Conservation (phyloP, 2,797 vertebrate species). For the Phaenicophaeus curvirostris region DNA sequence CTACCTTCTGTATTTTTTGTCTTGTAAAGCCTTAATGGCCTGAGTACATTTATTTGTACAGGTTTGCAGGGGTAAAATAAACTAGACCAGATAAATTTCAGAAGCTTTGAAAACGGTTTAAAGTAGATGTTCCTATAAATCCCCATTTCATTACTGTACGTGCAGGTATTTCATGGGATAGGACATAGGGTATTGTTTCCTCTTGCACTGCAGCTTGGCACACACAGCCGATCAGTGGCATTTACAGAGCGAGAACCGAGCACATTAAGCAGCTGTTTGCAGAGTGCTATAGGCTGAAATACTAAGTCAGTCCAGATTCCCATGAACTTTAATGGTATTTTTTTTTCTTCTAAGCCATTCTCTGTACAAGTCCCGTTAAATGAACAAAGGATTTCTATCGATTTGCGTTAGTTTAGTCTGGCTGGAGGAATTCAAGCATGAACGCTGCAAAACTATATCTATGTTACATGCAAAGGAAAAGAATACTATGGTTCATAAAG, state of each 20-base stretch:
- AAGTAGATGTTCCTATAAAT: constrained; percentile 59
- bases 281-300: neutral
- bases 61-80: constrained; percentile 15
- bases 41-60: neutral
- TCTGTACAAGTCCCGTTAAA: constrained; percentile 14
- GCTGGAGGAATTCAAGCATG: neutral
- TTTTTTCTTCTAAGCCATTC: constrained; percentile 3
- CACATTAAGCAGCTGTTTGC: constrained; percentile 24
- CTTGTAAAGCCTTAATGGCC: neutral
- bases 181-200: neutral
- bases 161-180: neutral
- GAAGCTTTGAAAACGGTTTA: constrained; percentile 20
- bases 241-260: constrained; percentile 22
- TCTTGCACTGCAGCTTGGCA: neutral
- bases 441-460: neutral
- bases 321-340: constrained; percentile 41
- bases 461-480: neutral
- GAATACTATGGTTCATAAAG: neutral
- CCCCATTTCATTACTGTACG: constrained; percentile 15
- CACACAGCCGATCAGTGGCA: constrained; percentile 1
- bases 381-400: neutral
- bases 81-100: neutral
- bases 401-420: neutral
- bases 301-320: constrained; percentile 40
- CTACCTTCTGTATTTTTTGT: neutral